Conservation (phyloP, 1,140 invertebrate genomes). For the Anoplophora glabripennis region DNA sequence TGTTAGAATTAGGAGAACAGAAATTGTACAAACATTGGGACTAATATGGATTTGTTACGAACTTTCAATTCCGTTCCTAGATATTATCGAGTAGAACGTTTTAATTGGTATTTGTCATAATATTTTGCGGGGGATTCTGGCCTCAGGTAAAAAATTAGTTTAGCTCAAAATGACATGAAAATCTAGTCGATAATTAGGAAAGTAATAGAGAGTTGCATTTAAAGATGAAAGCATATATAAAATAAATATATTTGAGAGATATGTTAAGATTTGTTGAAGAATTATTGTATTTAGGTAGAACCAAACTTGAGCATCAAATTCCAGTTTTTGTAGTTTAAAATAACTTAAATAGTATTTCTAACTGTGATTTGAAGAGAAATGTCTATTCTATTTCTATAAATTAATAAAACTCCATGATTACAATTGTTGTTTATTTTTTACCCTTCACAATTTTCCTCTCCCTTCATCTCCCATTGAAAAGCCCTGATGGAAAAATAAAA, state of each 20-base stretch:
- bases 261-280: no score
- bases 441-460: no score
- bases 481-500: background rate
- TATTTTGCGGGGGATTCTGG: no score
- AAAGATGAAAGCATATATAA: background rate
- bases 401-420: background rate
- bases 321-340: background rate
- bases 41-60: background rate
- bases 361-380: conserved; percentile 37
- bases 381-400: conserved; percentile 35
- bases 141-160: no score
- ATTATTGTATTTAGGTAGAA: no score
- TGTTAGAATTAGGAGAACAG: background rate
- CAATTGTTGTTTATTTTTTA: no score
- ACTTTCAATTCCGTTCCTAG: no score
- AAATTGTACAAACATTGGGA: background rate
- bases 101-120: background rate
- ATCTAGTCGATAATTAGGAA: no score
- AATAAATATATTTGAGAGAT: no score
- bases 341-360: conserved; percentile 31
- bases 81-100: background rate
- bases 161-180: background rate
- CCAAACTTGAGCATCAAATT: background rate
- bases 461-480: background rate
- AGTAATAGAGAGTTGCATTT: background rate